phyloP scores from a whole-genome alignment of 2,888 invertebrate genomes.

The Agapostemon virescens region DNA sequence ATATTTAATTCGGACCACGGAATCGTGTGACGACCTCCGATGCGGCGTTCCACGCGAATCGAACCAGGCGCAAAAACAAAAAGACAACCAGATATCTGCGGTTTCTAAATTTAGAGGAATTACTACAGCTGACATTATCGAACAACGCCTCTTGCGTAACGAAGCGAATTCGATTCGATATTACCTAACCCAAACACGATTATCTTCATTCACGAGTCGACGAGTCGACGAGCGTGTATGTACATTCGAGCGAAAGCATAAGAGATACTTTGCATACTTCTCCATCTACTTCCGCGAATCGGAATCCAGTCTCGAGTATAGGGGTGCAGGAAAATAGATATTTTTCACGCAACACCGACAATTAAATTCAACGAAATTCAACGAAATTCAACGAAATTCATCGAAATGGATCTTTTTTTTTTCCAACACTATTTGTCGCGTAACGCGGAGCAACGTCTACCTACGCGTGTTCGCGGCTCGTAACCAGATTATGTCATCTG shows the following conservation, averaged over 20 bases:
- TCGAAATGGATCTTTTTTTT: no score
- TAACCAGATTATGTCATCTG: neutral
- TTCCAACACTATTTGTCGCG: neutral
- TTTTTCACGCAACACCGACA: neutral
- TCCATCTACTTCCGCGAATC: neutral
- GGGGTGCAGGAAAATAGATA: neutral
- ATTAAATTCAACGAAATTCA: no score
- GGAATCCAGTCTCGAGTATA: no score
- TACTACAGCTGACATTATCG: constrained; percentile 1
- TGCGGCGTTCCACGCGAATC: neutral
- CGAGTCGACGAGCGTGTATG: neutral
- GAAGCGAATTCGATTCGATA: neutral
- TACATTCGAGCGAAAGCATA: neutral
- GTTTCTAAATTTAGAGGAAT: neutral
- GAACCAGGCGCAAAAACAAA: neutral
- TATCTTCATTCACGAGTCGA: neutral
- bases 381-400: no score
- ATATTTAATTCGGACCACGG: neutral
- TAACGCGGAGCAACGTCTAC: neutral
- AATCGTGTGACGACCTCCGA: neutral
- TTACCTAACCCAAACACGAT: neutral
- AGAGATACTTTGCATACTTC: neutral
- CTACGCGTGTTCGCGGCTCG: neutral
- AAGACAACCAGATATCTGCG: neutral
- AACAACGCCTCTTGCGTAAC: neutral